A percentile compares a stretch with the other conserved stretches of the same genome.
phyloP scores from a whole-genome alignment of 2,113 vertebrate genomes.

The Galbula dea region DNA sequence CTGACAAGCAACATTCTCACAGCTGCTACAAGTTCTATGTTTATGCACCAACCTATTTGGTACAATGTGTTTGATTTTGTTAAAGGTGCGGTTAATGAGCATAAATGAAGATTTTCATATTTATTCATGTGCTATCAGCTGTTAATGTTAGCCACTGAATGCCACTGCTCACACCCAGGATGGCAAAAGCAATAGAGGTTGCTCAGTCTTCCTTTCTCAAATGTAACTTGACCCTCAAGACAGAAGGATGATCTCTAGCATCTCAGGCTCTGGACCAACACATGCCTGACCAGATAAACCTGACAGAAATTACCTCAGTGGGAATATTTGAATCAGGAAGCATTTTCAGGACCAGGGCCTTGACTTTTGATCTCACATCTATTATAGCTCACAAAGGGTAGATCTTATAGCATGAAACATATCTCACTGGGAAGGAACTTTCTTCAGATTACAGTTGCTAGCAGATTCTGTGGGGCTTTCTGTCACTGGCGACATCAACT shows the following conservation, averaged over 20 bases:
- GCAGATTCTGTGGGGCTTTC: neutral
- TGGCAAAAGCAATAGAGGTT: neutral
- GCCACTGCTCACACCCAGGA: neutral
- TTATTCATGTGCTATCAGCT: neutral
- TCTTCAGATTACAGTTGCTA: neutral
- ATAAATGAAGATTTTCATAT: neutral
- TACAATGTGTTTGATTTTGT: slow-evolving; percentile 24
- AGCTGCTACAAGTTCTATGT: slow-evolving; percentile 22
- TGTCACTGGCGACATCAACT: neutral
- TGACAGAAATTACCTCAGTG: neutral
- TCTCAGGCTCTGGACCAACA: neutral
- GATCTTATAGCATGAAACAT: neutral
- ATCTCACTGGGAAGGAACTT: neutral
- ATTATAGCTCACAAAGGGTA: neutral
- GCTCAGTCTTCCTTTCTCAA: neutral
- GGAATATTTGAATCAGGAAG: neutral
- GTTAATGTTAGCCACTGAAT: neutral
- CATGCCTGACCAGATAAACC: neutral
- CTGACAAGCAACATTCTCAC: slow-evolving; percentile 5
- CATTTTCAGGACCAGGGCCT: neutral
- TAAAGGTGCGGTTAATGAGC: neutral
- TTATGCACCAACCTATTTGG: neutral
- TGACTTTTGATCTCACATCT: neutral
- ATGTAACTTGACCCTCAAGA: neutral
- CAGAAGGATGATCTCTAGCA: neutral